Evolutionary conservation across 2,113 vertebrate genomes (phyloP), one percentile per base, ranked within the genome.

Genomic region (Caloenas nicobarica): DNA sequence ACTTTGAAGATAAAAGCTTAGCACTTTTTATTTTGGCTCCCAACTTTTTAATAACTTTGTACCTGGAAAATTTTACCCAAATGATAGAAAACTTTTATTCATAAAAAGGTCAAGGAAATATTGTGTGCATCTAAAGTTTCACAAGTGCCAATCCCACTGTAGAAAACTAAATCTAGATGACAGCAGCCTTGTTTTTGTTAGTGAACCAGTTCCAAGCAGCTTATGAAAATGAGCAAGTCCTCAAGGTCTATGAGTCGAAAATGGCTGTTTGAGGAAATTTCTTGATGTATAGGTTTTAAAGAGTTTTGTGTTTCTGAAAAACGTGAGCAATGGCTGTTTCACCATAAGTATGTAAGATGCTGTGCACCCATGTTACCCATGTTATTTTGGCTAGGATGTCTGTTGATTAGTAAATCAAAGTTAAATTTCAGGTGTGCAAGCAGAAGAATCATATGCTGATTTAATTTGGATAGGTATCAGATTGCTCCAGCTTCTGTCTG

Each of bases 391-490:
- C 26, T 56, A 16, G 34, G 7, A 31, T 54, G 6, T 62, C 23
- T 92, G 26, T 44, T 87, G 16, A 28, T 28, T 40, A 72, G 57
- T 33, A 76, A 88, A 62, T 51, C 4, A 4, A 82, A 65, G 24
- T 33, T 51, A 46, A 51, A 46, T 83, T 87, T 81, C 51, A 44
- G 33, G 24, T 11, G 21, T 1, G 2, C 31, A 77, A 38, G n/a
- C 2, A 2, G 25, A 80, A 58, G 36, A 78, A 53, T 44, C 0
- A 0, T 24, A 6, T 24, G 11, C 31, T 40, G n/a, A 34, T 73
- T 77, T 60, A 56, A 25, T 38, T 60, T 38, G 11, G 21, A 5
- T 38, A 24, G 17, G 13, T 65, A 51, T 60, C 5, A 14, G 34
- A 19, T 72, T 28, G 14, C 22, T 86, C 34, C 13, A 72, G 0